These are phyloP conservation scores for Anolis sagrei DNA, from an alignment of 2,113 vertebrate genomes.

Conservation along the genomic window DNA sequence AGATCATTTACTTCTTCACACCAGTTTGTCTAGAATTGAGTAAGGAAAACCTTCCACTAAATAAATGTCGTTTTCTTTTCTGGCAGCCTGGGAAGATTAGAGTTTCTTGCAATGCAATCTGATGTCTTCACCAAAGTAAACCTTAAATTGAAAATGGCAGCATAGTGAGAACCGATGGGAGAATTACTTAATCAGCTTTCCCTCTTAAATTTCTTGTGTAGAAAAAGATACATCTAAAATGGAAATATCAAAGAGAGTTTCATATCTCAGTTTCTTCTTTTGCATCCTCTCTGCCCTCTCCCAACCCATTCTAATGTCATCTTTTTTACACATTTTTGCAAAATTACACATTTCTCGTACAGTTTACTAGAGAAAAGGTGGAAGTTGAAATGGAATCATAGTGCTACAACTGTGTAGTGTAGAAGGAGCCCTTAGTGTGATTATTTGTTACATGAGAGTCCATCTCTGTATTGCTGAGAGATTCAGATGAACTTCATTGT, in stretches of 20 bases:
- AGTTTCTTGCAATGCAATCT: neutral
- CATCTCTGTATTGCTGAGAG: neutral
- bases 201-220: neutral
- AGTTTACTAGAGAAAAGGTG: neutral
- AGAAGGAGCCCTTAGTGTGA: neutral
- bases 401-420: neutral
- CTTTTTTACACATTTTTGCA: neutral
- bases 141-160: neutral
- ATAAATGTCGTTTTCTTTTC: neutral
- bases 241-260: constrained; percentile 2
- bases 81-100: neutral
- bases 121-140: neutral
- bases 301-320: neutral
- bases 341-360: too few species aligned
- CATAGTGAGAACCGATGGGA: neutral
- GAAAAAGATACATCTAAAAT: constrained; percentile 9
- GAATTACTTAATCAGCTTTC: neutral
- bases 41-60: constrained; percentile 2
- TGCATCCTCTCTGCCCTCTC: neutral
- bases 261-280: neutral
- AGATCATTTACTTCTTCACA: constrained; percentile 1
- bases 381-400: too few species aligned
- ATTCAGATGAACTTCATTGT: too few species aligned
- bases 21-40: neutral
- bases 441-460: neutral